phyloP scores from a whole-genome alignment of 2,797 vertebrate species.

The Smutsia gigantea region DNA sequence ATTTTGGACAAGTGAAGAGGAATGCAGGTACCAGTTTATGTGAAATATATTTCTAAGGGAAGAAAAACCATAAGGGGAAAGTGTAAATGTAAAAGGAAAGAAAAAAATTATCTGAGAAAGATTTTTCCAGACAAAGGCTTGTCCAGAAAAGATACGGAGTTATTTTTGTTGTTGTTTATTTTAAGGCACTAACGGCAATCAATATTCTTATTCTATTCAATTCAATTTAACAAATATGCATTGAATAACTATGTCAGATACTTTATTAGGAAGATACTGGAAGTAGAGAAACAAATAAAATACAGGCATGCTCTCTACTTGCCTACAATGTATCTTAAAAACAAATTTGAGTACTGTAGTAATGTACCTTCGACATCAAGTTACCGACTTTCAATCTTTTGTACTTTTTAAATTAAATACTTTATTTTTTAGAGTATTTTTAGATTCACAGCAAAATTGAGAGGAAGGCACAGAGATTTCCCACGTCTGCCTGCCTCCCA shows the following conservation, averaged over 20 bases:
- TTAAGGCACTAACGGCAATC: background rate
- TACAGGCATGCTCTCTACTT: background rate
- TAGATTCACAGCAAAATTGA: background rate
- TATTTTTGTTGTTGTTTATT: background rate
- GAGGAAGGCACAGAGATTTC: background rate
- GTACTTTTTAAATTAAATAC: background rate
- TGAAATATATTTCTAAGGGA: background rate
- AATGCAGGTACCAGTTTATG: background rate
- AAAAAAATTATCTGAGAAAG: background rate
- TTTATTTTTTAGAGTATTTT: background rate
- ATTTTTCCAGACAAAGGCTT: background rate
- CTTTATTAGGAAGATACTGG: background rate
- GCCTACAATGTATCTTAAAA: background rate
- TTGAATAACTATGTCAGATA: background rate
- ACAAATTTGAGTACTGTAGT: background rate
- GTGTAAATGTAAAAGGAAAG: background rate
- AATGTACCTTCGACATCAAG: background rate
- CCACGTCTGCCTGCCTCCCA: background rate
- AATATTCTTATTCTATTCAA: background rate
- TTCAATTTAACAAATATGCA: background rate
- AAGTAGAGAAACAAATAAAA: background rate
- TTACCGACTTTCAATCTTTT: background rate
- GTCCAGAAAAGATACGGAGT: background rate
- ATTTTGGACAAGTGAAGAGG: background rate
- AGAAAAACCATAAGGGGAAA: background rate